Percentiles rank a stretch among this genome's conserved stretches.
Evolutionary conservation across 2,888 invertebrate genomes (phyloP).

Genomic region (Nemapogon koenigi): DNA sequence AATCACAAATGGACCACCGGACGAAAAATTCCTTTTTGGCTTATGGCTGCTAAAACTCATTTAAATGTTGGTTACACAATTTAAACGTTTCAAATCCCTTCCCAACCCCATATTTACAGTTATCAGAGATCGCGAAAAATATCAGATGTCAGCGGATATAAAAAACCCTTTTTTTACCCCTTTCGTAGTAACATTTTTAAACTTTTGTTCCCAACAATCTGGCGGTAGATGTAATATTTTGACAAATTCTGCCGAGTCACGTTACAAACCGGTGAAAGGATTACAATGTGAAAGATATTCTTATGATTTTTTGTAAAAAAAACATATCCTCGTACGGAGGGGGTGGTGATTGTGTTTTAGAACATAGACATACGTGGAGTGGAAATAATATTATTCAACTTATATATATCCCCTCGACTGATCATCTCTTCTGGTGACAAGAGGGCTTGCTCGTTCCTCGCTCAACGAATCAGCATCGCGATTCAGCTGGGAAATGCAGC

Average conservation of each 20-base stretch:
- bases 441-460: too few relatives aligned
- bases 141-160: constrained; percentile 32
- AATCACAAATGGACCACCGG: too few relatives aligned
- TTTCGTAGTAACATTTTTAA: constrained; percentile 24
- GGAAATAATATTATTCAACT: background rate
- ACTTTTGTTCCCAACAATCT: too few relatives aligned
- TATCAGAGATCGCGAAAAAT: too few relatives aligned
- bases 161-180: constrained; percentile 21
- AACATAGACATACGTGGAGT: constrained; percentile 8
- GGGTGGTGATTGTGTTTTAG: background rate
- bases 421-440: background rate
- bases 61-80: too few relatives aligned
- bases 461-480: too few relatives aligned
- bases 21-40: too few relatives aligned
- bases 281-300: constrained; percentile 14
- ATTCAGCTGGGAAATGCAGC: too few relatives aligned
- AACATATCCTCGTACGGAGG: constrained; percentile 1
- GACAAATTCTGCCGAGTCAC: constrained; percentile 53
- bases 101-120: too few relatives aligned
- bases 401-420: too few relatives aligned
- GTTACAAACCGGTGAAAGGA: constrained; percentile 33
- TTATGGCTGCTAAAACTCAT: too few relatives aligned
- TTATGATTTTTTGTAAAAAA: constrained; percentile 1
- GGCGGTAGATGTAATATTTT: constrained; percentile 56
- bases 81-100: too few relatives aligned